Evolutionary conservation across 2,113 vertebrate species (phyloP), one percentile per base, ranked within the genome.

Genomic region (Eudorcas thomsonii): DNA sequence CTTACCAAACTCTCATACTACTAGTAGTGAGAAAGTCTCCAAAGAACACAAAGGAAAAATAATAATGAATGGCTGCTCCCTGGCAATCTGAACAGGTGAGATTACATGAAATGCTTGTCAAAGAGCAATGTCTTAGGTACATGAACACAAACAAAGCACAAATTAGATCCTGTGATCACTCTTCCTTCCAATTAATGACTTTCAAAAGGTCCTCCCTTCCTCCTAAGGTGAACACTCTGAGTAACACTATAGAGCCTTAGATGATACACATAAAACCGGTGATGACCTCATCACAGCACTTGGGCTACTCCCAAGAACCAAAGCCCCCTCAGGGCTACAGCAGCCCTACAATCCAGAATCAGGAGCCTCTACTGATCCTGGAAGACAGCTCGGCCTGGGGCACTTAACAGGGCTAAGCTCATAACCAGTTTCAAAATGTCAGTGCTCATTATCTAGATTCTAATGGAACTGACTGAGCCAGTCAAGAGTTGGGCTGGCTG

Each of bases 381-480:
- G 33, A 36, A 89, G 92, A 74, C 7, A 90, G 30, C 57, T 88
- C 26, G 25, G 0, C 93, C 36, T 0, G 0, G 57, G 26, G 78
- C n/a, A 7, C 43, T 93, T 92, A 55, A 59, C 90, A 95, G 0
- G 0, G 45, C 55, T 96, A 16, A 0, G 15, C 5, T 39, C 86
- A 94, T 10, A 17, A 33, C 36, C 95, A 98, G 98, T 88, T 33
- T 85, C 59, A 54, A 96, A 98, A 23, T 25, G 98, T 97, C 99
- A 98, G 98, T 98, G 98, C 90, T 33, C 82, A 90, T 36, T 16
- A 87, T 52, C 91, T 97, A 96, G 91, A 97, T 98, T 98, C 98
- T 98, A 98, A 93, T 52, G 39, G 54, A 96, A 88, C 80, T 10
- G 77, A 98, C 15, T 54, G 80, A 94, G 96, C 92, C 95, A 97